Evolutionary conservation across 2,888 invertebrate species (phyloP).

Genomic region (Athalia cordata): DNA sequence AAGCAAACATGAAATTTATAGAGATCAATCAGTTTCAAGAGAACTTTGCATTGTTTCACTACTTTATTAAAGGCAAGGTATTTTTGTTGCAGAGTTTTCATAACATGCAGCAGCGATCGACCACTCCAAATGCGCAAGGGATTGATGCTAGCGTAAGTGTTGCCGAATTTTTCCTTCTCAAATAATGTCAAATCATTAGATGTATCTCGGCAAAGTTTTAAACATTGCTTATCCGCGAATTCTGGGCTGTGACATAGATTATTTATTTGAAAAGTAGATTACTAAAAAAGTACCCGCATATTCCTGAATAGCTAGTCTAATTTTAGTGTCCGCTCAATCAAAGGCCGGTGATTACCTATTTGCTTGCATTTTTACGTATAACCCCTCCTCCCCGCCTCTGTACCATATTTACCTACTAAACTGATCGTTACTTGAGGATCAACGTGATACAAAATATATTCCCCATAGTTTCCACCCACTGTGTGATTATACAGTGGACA

Average conservation of each 20-base stretch:
- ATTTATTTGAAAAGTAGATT: background rate
- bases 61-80: background rate
- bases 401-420: constrained; percentile 1
- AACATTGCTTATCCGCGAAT: background rate
- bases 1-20: background rate
- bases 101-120: constrained; percentile 83
- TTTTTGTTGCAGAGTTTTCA: constrained; percentile 79
- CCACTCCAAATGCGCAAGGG: constrained; percentile 86
- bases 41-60: background rate
- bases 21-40: background rate
- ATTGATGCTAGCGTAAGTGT: constrained; percentile 84
- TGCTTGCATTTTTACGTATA: constrained; percentile 15
- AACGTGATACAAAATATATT: constrained; percentile 11
- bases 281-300: background rate
- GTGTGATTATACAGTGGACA: too few relatives aligned
- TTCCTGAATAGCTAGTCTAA: constrained; percentile 9
- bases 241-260: background rate
- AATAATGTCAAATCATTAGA: constrained; percentile 1
- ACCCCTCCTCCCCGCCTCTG: background rate
- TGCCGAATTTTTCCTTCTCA: background rate
- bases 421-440: constrained; percentile 13
- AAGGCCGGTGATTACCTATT: constrained; percentile 25
- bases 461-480: background rate
- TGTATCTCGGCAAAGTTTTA: background rate
- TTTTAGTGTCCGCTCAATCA: constrained; percentile 27